phyloP scores from a whole-genome alignment of 2,797 vertebrate species.

The Enteromius viviparus region DNA sequence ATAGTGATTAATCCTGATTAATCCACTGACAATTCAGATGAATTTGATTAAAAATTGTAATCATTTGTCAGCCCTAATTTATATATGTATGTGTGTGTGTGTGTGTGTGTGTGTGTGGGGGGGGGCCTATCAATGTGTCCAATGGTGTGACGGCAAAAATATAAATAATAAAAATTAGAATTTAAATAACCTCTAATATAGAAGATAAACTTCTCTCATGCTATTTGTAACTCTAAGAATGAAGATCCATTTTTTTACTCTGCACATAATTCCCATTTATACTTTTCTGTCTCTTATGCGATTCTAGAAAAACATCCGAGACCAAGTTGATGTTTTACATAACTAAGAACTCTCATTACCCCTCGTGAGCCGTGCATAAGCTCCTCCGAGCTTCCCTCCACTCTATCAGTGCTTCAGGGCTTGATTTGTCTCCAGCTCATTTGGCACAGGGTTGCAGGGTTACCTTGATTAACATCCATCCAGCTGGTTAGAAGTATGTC shows the following conservation, averaged over 20 bases:
- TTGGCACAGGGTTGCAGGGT: not conserved
- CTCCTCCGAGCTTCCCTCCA: not conserved
- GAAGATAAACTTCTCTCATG: too few species aligned
- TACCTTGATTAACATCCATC: constrained; percentile 3
- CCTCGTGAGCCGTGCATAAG: not conserved
- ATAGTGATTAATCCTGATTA: too few species aligned
- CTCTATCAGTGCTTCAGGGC: not conserved
- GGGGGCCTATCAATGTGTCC: too few species aligned
- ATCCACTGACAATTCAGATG: too few species aligned
- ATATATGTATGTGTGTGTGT: too few species aligned
- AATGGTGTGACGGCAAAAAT: too few species aligned
- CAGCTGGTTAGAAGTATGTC: constrained; percentile 7
- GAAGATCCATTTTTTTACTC: not conserved
- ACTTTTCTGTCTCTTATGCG: not conserved
- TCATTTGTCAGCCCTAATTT: too few species aligned
- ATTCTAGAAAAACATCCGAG: not conserved
- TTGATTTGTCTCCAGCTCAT: not conserved
- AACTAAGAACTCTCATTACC: not conserved
- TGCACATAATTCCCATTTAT: not conserved
- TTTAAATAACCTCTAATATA: too few species aligned
- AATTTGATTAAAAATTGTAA: too few species aligned
- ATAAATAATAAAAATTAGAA: too few species aligned
- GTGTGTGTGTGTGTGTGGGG: too few species aligned
- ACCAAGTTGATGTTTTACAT: not conserved
- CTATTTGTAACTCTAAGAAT: too few species aligned